Evolutionary conservation across 2,113 vertebrate genomes (phyloP).

Genomic region (Etia nguti): DNA sequence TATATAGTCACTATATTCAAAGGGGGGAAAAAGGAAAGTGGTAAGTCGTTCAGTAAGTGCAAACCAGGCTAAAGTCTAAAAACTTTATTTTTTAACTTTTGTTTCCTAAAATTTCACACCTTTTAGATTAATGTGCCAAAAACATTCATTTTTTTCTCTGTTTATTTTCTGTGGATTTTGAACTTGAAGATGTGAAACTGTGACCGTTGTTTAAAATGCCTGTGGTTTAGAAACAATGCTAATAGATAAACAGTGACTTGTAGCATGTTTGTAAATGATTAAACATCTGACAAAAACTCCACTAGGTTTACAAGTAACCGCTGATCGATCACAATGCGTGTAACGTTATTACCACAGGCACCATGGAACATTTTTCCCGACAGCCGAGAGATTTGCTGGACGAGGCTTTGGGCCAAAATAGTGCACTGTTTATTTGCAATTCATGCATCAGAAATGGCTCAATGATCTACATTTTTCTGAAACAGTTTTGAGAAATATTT

Average conservation of each 20-base stretch:
- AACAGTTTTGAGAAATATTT: neutral
- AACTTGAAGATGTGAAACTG: neutral
- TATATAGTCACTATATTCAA: too few species aligned
- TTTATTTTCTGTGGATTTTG: neutral
- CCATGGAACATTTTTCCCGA: neutral
- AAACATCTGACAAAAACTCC: neutral
- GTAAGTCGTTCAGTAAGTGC: neutral
- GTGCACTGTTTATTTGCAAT: neutral
- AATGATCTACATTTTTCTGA: neutral
- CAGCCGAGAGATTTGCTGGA: neutral
- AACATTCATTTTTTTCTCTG: neutral
- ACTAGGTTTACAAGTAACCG: neutral
- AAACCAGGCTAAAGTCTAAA: neutral
- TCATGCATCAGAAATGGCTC: neutral
- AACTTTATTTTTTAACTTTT: neutral
- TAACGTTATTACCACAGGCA: neutral
- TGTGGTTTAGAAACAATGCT: neutral
- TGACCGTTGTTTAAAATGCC: neutral
- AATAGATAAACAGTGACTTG: neutral
- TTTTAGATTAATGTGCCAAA: neutral
- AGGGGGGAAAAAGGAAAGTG: accelerated
- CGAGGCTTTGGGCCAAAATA: neutral
- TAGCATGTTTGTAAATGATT: neutral
- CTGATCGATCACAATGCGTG: neutral
- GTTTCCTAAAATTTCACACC: neutral